Base-by-base conservation (phyloP, 1,140 invertebrate species). In the Halictus rubicundus region DNA sequence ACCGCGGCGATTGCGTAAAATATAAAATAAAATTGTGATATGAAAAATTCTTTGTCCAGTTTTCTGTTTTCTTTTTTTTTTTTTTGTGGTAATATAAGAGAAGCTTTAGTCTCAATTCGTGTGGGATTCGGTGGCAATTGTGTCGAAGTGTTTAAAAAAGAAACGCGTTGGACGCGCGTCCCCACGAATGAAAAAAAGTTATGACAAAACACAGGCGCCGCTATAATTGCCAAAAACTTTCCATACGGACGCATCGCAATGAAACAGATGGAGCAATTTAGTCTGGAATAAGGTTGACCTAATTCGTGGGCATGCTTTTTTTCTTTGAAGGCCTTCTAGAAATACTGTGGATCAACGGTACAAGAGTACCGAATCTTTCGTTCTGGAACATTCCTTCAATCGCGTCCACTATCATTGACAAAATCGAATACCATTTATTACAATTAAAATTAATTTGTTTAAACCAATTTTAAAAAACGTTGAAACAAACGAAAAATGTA, bases 211-310 rank as follows among this genome's bases (percentile, higher is more conserved):
- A 61, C 27, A 61, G 66, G 65, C 80, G 80, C 65, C 80, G 42
- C 19, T 23, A 10, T 71, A 84, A 84, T 82, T 69, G 46, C 74
- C 70, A 74, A 84, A 84, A 84, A 82, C 59, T 6, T 42, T 46
- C n/a, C 46, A 32, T 59, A 65, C 69, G 54, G 32, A 66, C 80
- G 57, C n/a, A 19, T 65, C 70, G 32, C 16, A n/a, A 19, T 52
- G 19, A n/a, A 71, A 69, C 64, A 54, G 68, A 73, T 72, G 68
- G 65, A 70, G 52, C 65, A 65, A 72, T 77, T 83, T 60, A 78
- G 23, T 7, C 54, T 8, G 60, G 27, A 57, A 63, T 49, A 78
- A 81, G 74, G 82, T 73, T 74, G 61, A 64, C 9, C 59, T 37
- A 78, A 84, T 84, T 82, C 70, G 42, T 61, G 68, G 12, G 42